Percentiles rank a stretch among this genome's conserved stretches.
These are phyloP conservation scores for Hesperia comma DNA, from an alignment of 2,888 invertebrate genomes.

Conservation along the genomic window DNA sequence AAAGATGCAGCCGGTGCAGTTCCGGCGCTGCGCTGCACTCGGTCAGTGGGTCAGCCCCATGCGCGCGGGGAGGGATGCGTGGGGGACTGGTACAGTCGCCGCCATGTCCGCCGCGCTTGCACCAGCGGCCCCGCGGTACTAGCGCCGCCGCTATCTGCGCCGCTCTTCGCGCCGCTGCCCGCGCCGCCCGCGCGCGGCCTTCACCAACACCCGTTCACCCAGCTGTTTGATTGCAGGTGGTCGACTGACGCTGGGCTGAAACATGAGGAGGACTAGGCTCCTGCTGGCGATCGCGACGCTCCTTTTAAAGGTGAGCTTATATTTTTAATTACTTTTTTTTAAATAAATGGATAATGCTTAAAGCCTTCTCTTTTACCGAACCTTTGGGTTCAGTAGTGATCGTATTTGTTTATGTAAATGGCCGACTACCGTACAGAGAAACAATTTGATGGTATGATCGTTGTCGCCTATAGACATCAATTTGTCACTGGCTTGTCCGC, in stretches of 20 bases:
- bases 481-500: too few species aligned
- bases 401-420: too few species aligned
- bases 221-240: constrained; percentile 79
- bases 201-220: constrained; percentile 54
- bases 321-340: constrained; percentile 30
- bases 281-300: constrained; percentile 76
- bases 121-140: constrained; percentile 54
- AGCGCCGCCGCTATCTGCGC: constrained; percentile 51
- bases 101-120: constrained; percentile 58
- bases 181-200: constrained; percentile 54
- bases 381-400: too few species aligned
- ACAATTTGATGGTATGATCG: too few species aligned
- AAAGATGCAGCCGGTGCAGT: constrained; percentile 75
- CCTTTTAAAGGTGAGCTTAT: constrained; percentile 72
- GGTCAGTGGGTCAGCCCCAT: constrained; percentile 79
- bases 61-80: constrained; percentile 51
- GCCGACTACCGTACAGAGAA: too few species aligned
- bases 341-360: too few species aligned
- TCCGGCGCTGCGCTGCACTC: constrained; percentile 73
- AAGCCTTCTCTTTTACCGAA: too few species aligned
- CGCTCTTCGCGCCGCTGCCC: constrained; percentile 54
- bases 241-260: constrained; percentile 69
- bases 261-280: constrained; percentile 81
- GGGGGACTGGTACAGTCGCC: constrained; percentile 45
- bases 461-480: too few species aligned